These are phyloP conservation scores for Halictus rubicundus DNA, from an alignment of 1,140 invertebrate species.

Conservation along the genomic window DNA sequence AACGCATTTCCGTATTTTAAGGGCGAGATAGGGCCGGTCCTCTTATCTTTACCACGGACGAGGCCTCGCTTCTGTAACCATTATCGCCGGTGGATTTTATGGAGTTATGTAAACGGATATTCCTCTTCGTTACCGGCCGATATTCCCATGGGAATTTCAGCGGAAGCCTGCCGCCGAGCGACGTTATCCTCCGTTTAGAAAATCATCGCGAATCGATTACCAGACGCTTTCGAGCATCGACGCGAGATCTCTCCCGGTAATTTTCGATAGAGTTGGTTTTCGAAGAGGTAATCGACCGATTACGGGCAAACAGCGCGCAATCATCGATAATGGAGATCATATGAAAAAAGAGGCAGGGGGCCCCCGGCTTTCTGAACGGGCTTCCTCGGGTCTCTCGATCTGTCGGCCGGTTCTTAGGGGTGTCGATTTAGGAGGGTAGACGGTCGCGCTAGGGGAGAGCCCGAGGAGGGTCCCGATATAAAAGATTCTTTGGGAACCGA, in stretches of 20 bases:
- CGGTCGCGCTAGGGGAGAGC: constrained; percentile 66
- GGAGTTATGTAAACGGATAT: not conserved
- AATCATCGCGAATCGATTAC: too few species aligned
- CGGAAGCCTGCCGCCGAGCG: not conserved
- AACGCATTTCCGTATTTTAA: constrained; percentile 34
- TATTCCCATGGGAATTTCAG: not conserved
- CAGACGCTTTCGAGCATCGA: too few species aligned
- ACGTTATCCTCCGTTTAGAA: not conserved
- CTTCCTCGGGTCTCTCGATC: constrained; percentile 32
- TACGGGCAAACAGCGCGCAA: not conserved
- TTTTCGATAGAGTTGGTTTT: too few species aligned
- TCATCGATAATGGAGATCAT: not conserved
- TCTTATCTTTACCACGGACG: not conserved
- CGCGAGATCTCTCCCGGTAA: too few species aligned
- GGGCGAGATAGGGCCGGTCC: not conserved
- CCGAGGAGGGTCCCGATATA: constrained; percentile 70
- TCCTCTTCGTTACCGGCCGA: not conserved
- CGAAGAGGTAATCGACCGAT: not conserved
- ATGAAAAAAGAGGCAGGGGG: constrained; percentile 2
- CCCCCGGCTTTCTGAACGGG: constrained; percentile 39
- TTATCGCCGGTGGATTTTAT: not conserved
- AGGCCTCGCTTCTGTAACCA: not conserved
- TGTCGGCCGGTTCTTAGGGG: constrained; percentile 58
- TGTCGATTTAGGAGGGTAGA: constrained; percentile 66
- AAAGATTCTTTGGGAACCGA: constrained; percentile 79